phyloP scores from a whole-genome alignment of 2,888 invertebrate genomes.

The Buathra laborator region DNA sequence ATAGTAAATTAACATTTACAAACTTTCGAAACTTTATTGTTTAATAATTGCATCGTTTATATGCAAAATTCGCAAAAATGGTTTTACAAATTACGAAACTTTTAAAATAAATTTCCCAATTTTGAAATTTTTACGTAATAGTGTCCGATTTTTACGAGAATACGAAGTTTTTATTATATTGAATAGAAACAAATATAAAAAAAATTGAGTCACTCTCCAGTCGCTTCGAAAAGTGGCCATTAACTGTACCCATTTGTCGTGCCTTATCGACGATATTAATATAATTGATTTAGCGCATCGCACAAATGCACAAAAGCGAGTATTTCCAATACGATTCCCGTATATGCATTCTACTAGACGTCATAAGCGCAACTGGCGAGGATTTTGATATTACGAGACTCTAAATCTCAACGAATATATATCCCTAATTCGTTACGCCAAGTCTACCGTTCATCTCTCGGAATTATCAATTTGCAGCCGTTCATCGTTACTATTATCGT shows the following conservation, averaged over 20 bases:
- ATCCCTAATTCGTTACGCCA: constrained; percentile 53
- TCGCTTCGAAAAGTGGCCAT: background rate
- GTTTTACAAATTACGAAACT: no score
- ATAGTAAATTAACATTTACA: no score
- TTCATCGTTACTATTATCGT: constrained; percentile 63
- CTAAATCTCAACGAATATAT: constrained; percentile 45
- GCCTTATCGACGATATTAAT: background rate
- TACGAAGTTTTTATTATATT: no score
- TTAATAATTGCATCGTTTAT: no score
- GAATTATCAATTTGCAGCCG: constrained; percentile 71
- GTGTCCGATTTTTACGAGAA: no score
- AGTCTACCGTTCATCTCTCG: constrained; percentile 59
- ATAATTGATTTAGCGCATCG: constrained; percentile 8
- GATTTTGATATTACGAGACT: constrained; percentile 32
- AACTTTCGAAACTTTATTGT: no score
- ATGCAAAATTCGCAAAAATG: no score
- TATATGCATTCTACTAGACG: constrained; percentile 28
- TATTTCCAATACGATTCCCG: constrained; percentile 3
- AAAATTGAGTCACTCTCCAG: background rate
- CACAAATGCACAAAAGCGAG: background rate
- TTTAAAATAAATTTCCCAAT: no score
- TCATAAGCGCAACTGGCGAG: constrained; percentile 41
- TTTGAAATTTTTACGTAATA: no score
- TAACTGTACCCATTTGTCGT: background rate
- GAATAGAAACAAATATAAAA: background rate